Base-by-base conservation (phyloP, 2,113 vertebrate species). In the Festucalex cinctus region DNA sequence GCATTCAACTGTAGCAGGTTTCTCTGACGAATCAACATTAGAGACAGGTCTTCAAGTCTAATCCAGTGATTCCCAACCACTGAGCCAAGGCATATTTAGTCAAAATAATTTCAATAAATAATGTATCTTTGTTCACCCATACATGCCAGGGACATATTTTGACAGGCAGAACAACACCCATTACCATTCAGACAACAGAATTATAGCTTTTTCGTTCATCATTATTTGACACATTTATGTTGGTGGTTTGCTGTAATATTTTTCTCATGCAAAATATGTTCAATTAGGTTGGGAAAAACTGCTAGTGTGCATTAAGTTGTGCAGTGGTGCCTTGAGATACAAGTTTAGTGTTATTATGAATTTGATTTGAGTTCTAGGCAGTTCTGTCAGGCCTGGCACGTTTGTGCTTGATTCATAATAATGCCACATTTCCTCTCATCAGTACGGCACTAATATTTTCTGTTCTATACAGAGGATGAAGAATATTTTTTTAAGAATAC, bases 11-110 rank as follows among this genome's bases (percentile, higher is more conserved):
- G 44, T 28, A 20, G 60, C 59, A 22, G 43, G 37, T 41, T 20
- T 36, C 10, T 24, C 36, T 48, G 60, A 75, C 70, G 66, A 39
- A 51, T 37, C 1, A 58, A 66, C 24, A 53, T 22, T 7, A 19
- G n/a, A 22, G 14, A 37, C 35, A n/a, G 22, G 35, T 60, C 3
- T 37, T 60, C 3, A 9, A 13, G 22, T 53, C 49, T n/a, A 24
- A 13, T 54, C 53, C 53, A 17, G 12, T 56, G 4, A 26, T 24
- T 54, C 24, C 53, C 26, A 28, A 28, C 13, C 49, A 10, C n/a
- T n/a, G 48, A 9, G 46, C 9, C 19, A 19, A 3, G 9, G 12
- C 48, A n/a, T 8, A 44, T 49, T 20, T 3, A n/a, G 20, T 49
- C 48, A 0, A 46, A 46, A 46, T 20, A 13, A 46, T 46, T 46